Evolutionary conservation across 2,888 invertebrate species (phyloP), one percentile per base, ranked within the genome.

Genomic region (Himalopsyche japonica): DNA sequence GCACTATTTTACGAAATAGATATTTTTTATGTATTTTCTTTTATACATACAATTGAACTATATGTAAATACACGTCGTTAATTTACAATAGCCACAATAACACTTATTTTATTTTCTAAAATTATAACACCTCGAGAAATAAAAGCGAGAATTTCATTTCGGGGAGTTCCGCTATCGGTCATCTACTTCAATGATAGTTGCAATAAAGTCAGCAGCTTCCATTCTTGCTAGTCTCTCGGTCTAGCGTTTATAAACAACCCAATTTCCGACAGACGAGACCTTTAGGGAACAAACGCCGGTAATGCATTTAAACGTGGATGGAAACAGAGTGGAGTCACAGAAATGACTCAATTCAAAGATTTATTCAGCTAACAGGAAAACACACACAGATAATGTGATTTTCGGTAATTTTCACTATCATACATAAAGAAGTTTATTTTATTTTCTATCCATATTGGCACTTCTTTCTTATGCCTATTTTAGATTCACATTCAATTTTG

Each of bases 221-320:
- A 79, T 79, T 47, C 57, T 80, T 76, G 83, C 76, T 49, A 57
- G 57, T 79, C 79, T 47, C 32, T 57, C 37, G 24, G 80, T 32
- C 37, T 20, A 77, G 76, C 47, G 57, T 70, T 83, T 37, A 48
- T 78, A 80, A 79, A 83, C 83, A 80, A 80, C 78, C 83, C 77
- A 83, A 83, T 83, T 80, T 83, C 83, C 83, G 80, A 49, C 83
- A 83, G 80, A 70, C 80, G 83, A 80, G 80, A 77, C 79, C 80
- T 83, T 83, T 83, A 70, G 79, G 70, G 82, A 79, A 30, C 79
- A 15, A 76, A 49, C 77, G 37, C 48, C 64, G 57, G 47, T 78
- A 83, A 79, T 47, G 76, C 76, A 76, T 76, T 76, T 34, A 30
- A 57, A 57, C 57, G 57, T 57, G 57, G 57, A 57, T 57, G 57